These are phyloP conservation scores for Siderastrea siderea DNA, from an alignment of 92 coral and sea anemone species.

Conservation along the genomic window DNA sequence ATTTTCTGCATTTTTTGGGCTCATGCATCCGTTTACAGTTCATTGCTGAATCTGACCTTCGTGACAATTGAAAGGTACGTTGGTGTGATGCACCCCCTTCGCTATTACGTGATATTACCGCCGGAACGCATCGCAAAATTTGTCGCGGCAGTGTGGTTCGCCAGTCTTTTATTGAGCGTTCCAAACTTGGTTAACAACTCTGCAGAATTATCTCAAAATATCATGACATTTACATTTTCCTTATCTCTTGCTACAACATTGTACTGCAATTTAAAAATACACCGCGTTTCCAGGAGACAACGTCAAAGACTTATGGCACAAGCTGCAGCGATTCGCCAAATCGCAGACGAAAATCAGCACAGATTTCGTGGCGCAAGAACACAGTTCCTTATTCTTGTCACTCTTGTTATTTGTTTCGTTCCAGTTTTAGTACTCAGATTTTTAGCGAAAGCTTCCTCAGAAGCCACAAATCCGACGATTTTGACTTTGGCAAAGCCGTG, in stretches of 20 bases:
- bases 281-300: conserved; percentile 2
- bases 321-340: not conserved
- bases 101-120: conserved; percentile 6
- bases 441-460: not conserved
- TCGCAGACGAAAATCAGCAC: not conserved
- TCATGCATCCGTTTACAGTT: not conserved
- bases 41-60: conserved; percentile 5
- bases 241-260: not conserved
- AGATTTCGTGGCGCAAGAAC: not conserved
- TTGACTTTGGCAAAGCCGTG: not conserved
- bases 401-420: not conserved
- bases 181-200: conserved; percentile 1
- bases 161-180: not conserved
- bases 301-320: not conserved
- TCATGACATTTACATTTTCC: not conserved
- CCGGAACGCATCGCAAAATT: not conserved
- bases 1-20: not conserved
- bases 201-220: not conserved
- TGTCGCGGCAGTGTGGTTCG: not conserved
- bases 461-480: not conserved
- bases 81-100: conserved; percentile 7
- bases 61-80: conserved; percentile 6
- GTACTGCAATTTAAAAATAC: not conserved
- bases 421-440: conserved; percentile 11
- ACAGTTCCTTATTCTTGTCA: not conserved